A percentile compares a stretch with the other conserved stretches of the same genome.
Evolutionary conservation across 2,888 invertebrate genomes (phyloP).

Genomic region (Lasioglossum villosulum): DNA sequence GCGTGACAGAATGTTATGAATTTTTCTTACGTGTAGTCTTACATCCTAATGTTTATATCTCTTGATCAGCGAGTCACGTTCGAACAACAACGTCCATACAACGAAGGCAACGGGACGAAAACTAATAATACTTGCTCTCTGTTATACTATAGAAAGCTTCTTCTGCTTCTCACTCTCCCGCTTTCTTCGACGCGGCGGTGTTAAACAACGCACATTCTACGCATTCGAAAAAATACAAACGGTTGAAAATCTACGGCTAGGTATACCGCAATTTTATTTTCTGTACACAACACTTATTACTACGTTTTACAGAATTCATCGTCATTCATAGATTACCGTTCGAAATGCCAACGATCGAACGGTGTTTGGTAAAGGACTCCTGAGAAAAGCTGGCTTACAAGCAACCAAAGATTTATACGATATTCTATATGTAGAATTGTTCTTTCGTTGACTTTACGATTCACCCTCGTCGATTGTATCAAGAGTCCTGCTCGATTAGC

Average conservation of each 20-base stretch:
- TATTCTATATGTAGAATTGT: not conserved
- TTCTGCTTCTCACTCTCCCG: not conserved
- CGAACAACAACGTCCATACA: slow-evolving; percentile 29
- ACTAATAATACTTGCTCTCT: slow-evolving; percentile 35
- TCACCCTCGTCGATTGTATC: not conserved
- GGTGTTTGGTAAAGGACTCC: not conserved
- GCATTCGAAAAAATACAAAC: slow-evolving; percentile 62
- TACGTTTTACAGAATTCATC: slow-evolving; percentile 32
- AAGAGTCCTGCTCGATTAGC: not conserved
- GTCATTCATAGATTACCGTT: not conserved
- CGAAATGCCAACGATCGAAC: not conserved
- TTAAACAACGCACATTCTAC: not conserved
- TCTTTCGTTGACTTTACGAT: slow-evolving; percentile 4
- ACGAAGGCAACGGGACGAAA: slow-evolving; percentile 18
- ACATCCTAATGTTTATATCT: slow-evolving; percentile 42
- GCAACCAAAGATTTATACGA: not conserved
- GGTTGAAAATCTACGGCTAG: slow-evolving; percentile 70
- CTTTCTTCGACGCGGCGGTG: not conserved
- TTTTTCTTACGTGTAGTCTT: slow-evolving; percentile 43
- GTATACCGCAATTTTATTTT: slow-evolving; percentile 60
- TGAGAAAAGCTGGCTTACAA: slow-evolving; percentile 14
- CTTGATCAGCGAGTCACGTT: slow-evolving; percentile 27
- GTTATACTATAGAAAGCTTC: not conserved
- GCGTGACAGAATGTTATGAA: slow-evolving; percentile 49
- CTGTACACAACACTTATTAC: slow-evolving; percentile 36